Evolutionary conservation across 1,140 invertebrate genomes (phyloP).

Genomic region (Drosophila azteca): DNA sequence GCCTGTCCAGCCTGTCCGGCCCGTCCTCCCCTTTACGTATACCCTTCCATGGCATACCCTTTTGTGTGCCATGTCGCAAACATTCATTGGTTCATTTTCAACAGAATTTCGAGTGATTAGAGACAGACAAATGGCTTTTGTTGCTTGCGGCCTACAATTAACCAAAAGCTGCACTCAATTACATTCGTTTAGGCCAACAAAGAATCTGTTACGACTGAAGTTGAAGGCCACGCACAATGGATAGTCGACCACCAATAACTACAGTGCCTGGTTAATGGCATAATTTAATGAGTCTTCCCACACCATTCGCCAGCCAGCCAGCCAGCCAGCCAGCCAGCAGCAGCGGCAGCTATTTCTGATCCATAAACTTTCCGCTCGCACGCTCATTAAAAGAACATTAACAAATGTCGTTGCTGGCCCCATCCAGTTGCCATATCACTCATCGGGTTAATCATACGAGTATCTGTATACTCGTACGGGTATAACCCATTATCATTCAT

Average conservation of each 20-base stretch:
- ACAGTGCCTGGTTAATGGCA: too few species aligned
- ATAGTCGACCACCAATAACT: too few species aligned
- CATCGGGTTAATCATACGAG: conserved; percentile 45
- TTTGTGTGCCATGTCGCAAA: conserved; percentile 21
- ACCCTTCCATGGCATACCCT: background rate
- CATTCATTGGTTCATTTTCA: conserved; percentile 11
- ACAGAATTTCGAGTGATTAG: conserved; percentile 37
- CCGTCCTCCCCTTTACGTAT: too few species aligned
- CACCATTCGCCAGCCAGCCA: conserved; percentile 3
- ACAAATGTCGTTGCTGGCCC: conserved; percentile 23
- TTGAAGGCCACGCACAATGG: too few species aligned
- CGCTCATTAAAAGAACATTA: conserved; percentile 44
- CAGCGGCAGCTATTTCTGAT: background rate
- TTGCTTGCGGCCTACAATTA: conserved; percentile 17
- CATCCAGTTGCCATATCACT: conserved; percentile 35
- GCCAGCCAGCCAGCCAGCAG: too few species aligned
- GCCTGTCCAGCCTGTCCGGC: too few species aligned
- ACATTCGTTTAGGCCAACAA: background rate
- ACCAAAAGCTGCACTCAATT: conserved; percentile 22
- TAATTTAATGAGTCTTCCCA: conserved; percentile 7
- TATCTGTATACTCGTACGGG: background rate
- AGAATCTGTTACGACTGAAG: background rate
- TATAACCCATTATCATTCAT: conserved; percentile 44
- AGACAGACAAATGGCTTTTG: conserved; percentile 1
- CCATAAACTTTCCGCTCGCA: conserved; percentile 22